Evolutionary conservation across 2,113 vertebrate genomes (phyloP).

Genomic region (Rhegmatorhina hoffmannsi): DNA sequence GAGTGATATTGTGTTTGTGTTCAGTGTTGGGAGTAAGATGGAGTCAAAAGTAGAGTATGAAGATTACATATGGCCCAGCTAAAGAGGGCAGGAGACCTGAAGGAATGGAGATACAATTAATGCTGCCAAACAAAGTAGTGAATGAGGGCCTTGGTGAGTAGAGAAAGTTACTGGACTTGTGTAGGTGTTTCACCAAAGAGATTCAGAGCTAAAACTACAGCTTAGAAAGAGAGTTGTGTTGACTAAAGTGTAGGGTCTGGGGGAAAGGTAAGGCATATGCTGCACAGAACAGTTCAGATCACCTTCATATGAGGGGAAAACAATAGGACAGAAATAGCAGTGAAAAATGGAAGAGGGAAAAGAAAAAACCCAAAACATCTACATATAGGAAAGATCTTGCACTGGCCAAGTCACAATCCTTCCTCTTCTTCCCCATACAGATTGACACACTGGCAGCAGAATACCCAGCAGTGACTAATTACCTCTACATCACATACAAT

Average conservation of each 20-base stretch:
- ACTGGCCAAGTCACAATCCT: not conserved
- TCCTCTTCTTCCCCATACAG: constrained; percentile 65
- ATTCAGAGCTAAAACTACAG: not conserved
- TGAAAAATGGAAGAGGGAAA: not conserved
- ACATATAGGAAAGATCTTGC: not conserved
- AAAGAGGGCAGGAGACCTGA: not conserved
- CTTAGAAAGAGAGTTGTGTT: not conserved
- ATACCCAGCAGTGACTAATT: constrained; percentile 92
- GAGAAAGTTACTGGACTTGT: not conserved
- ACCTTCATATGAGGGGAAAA: not conserved
- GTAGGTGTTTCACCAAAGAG: not conserved
- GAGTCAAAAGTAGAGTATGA: not conserved
- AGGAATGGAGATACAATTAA: not conserved
- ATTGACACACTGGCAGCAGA: constrained; percentile 96
- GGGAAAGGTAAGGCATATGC: not conserved
- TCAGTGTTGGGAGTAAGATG: not conserved
- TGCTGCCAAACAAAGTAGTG: not conserved
- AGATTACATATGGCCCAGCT: not conserved
- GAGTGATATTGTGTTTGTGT: not conserved
- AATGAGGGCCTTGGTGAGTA: not conserved
- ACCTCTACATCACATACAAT: constrained; percentile 91
- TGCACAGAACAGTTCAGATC: not conserved
- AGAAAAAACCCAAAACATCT: not conserved
- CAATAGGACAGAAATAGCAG: not conserved
- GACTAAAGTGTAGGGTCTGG: not conserved